Base-by-base conservation (phyloP, 1,140 invertebrate genomes). In the Drosophila obscura region DNA sequence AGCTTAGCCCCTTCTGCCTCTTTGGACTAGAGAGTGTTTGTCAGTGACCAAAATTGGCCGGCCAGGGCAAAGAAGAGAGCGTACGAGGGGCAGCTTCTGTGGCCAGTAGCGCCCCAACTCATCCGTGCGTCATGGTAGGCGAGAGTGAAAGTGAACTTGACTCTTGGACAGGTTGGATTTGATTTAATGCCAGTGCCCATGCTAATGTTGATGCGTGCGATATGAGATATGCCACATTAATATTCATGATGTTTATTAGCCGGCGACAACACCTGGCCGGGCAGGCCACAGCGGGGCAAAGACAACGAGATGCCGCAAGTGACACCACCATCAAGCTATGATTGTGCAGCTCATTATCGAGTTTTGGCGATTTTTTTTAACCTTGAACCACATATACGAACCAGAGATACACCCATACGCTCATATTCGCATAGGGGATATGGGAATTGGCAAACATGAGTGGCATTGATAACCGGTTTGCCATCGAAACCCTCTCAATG, bases 71-170 rank as follows among this genome's bases (percentile, higher is more conserved):
- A 65, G 53, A 45, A 53, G 41, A 19, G 28, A 16, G 35, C n/a
- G 48, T 24, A 50, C 51, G 26, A 43, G 62, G 19, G 28, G 15
- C 39, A 64, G 56, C 50, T 49, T 53, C n/a, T 53, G 45, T 46
- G 35, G 49, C 35, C 16, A 16, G 19, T 57, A 31, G 44, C 51
- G 22, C 66, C 8, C 58, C 35, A 11, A 13, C 57, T 73, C 45
- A 53, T 65, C 19, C n/a, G 65, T 85, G 82, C 83, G 82, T 85
- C 82, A 77, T 77, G 57, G 41, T 50, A 73, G 63, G 57, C 24
- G 26, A 88, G 83, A 88, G 83, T 88, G 83, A 88, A 88, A 88
- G 83, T 88, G 83, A 88, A 88, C 83, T 88, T 88, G 83, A 88
- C 83, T 87, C 79, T 76, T 78, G 41, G 77, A 69, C 55, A 58